Conservation (phyloP, 2,797 vertebrate species). For the Sparus aurata region DNA sequence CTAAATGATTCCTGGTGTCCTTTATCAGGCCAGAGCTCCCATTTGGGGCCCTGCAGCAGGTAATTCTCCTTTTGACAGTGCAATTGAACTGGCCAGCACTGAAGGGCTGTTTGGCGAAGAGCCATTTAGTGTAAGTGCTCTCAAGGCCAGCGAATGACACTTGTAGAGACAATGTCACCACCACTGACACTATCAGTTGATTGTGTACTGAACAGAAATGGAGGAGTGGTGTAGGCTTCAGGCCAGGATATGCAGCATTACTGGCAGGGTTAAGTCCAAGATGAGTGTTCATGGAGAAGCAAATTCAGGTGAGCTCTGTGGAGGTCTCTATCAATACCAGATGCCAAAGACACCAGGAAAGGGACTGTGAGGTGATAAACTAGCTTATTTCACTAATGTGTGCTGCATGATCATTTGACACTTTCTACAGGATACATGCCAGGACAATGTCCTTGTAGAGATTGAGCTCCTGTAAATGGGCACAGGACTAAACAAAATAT, state of each 20-base stretch:
- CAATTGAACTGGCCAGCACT: constrained; percentile 70
- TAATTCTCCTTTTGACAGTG: constrained; percentile 74
- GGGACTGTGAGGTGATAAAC: constrained; percentile 27
- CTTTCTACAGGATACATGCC: background rate
- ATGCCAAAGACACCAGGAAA: constrained; percentile 60
- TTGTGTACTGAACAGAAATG: constrained; percentile 72
- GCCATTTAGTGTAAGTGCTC: constrained; percentile 81
- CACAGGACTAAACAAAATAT: background rate
- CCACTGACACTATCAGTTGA: constrained; percentile 77
- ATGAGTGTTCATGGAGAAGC: constrained; percentile 22
- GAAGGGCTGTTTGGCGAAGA: constrained; percentile 76
- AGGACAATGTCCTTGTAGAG: background rate
- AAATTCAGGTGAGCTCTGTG: constrained; percentile 25
- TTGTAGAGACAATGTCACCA: constrained; percentile 80
- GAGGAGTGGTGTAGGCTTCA: constrained; percentile 32
- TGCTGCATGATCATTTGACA: constrained; percentile 34
- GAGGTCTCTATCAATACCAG: constrained; percentile 52
- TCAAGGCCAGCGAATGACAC: constrained; percentile 77
- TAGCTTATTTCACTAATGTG: constrained; percentile 32
- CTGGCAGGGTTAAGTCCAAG: constrained; percentile 57
- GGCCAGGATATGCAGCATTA: constrained; percentile 55
- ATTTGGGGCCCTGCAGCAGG: constrained; percentile 56
- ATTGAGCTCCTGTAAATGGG: background rate
- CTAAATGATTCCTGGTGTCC: constrained; percentile 65
- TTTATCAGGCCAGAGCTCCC: constrained; percentile 56